These are phyloP conservation scores for Copidosoma aretas DNA, from an alignment of 2,888 invertebrate species.

Conservation along the genomic window DNA sequence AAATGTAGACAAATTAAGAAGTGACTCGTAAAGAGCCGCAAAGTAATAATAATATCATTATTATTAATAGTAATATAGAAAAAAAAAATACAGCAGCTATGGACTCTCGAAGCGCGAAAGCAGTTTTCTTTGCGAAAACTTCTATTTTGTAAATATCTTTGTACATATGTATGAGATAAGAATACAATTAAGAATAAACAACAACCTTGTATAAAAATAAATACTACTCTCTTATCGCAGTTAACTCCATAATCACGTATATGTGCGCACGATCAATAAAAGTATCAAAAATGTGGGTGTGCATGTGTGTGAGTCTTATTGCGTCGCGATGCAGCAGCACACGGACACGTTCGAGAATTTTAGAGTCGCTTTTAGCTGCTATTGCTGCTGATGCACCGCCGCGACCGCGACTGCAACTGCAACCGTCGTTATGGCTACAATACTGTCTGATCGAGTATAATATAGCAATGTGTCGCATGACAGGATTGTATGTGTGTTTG, in stretches of 20 bases:
- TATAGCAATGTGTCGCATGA: neutral
- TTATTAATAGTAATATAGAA: too few relatives aligned
- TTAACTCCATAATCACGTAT: constrained; percentile 57
- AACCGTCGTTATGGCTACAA: too few relatives aligned
- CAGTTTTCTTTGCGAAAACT: constrained; percentile 35
- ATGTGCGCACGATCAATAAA: constrained; percentile 50
- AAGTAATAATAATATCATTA: too few relatives aligned
- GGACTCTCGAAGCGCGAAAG: constrained; percentile 35
- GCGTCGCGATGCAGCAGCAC: constrained; percentile 20
- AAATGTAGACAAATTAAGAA: too few relatives aligned
- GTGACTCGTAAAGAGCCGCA: too few relatives aligned
- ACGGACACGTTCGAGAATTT: constrained; percentile 33
- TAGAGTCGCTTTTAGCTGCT: constrained; percentile 31
- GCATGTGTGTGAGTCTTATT: constrained; percentile 9
- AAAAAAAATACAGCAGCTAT: neutral
- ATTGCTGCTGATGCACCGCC: neutral
- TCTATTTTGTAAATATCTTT: constrained; percentile 48
- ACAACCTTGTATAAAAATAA: constrained; percentile 51
- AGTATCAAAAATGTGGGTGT: constrained; percentile 21
- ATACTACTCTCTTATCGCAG: constrained; percentile 59
- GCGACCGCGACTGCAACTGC: constrained; percentile 8
- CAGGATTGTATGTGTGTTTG: too few relatives aligned
- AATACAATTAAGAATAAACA: constrained; percentile 49
- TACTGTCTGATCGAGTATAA: constrained; percentile 27
- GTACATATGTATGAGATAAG: constrained; percentile 49